Conservation (phyloP, 2,113 vertebrate genomes). For the Rhynchomys soricoides region DNA sequence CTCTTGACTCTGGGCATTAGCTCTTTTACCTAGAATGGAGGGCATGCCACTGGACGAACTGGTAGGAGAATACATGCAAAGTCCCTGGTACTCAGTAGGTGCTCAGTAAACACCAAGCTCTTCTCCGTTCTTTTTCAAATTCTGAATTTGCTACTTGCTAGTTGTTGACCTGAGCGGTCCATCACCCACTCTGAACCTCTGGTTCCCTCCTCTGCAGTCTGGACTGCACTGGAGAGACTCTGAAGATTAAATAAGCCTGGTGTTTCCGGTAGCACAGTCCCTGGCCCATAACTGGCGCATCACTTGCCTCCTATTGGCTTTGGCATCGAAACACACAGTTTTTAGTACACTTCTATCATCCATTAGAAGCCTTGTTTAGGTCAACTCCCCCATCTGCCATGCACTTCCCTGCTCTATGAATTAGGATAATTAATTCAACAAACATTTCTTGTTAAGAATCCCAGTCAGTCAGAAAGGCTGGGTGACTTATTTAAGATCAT, state of each 20-base stretch:
- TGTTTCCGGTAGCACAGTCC: background rate
- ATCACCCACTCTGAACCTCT: background rate
- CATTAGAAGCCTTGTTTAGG: background rate
- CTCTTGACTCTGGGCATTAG: background rate
- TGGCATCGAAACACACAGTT: background rate
- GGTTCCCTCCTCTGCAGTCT: background rate
- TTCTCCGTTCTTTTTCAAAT: background rate
- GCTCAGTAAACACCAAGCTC: background rate
- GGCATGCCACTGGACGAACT: background rate
- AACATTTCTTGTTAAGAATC: background rate
- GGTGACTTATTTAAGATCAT: background rate
- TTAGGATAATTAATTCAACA: slow-evolving; percentile 10
- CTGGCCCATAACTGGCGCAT: background rate
- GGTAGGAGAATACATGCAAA: background rate
- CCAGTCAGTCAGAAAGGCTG: slow-evolving; percentile 5
- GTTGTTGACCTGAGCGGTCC: slow-evolving; percentile 5
- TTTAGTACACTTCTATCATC: background rate
- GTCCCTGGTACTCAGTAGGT: background rate
- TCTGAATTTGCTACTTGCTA: background rate
- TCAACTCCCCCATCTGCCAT: background rate
- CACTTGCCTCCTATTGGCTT: no score
- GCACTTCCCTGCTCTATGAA: slow-evolving; percentile 1
- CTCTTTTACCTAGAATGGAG: background rate
- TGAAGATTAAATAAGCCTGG: background rate
- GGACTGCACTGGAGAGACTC: background rate